Evolutionary conservation across 64 coral and sea anemone genomes (phyloP), one percentile per base, ranked within the genome.

Genomic region (Actinia tenebrosa): DNA sequence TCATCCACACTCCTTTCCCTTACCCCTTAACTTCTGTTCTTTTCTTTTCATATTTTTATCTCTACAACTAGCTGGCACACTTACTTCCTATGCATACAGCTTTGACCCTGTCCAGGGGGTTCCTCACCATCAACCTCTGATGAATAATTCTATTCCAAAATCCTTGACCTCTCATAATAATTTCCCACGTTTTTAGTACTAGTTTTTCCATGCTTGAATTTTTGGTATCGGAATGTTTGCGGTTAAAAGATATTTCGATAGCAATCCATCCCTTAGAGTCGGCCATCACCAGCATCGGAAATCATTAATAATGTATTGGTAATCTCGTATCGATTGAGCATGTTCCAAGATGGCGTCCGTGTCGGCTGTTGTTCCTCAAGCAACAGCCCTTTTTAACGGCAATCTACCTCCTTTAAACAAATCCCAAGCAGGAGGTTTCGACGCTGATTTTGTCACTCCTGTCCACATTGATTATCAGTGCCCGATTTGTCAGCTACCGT

Each of bases 401-500:
- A 78, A 42, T 87, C 85, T 77, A 68, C 62, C 75, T 63, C 84
- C 87, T 66, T 43, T 81, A 60, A 87, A 43, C 56, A 94, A 89
- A 6, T 79, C 82, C 19, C 62, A 90, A 78, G 87, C 93, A 47
- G 97, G 97, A 85, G 97, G 97, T 68, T 95, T 95, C 88, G 97
- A 99, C 82, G 97, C 93, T 64, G 93, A 95, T 10, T 99, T 99
- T 87, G 94, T 92, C 55, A 89, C 86, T 54, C 71, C 90, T 56
- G 87, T 99, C 56, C 89, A 69, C 80, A 60, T 87, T 25, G 97
- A 99, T 89, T 99, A 99, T 86, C 89, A 92, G 56, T 99, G 97
- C 23, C 97, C 97, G n/a, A 99, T 99, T 55, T 99, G 97, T 68
- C 97, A 99, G 43, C 91, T 99, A 50, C 90, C 93, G 77, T 99